Percentiles rank a stretch among this genome's conserved stretches.
Evolutionary conservation across 2,113 vertebrate genomes (phyloP).

Genomic region (Clarias macrocephalus): DNA sequence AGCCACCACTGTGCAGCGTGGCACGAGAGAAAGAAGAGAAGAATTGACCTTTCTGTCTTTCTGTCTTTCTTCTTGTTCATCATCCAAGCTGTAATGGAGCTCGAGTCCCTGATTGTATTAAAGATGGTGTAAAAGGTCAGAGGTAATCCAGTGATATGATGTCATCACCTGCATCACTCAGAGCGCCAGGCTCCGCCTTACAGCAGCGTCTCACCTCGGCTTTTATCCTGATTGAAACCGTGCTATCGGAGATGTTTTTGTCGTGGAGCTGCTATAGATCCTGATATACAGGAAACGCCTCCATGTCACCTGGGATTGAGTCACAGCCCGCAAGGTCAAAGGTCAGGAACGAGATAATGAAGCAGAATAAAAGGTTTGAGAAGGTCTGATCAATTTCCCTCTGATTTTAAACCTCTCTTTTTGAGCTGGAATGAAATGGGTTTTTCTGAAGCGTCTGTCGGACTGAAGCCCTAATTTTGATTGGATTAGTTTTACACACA

Average conservation of each 20-base stretch:
- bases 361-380: background rate
- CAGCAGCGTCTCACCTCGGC: constrained; percentile 24
- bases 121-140: constrained; percentile 46
- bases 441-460: background rate
- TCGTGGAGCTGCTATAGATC: background rate
- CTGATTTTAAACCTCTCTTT: background rate
- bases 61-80: background rate
- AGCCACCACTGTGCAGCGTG: constrained; percentile 66
- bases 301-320: background rate
- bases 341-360: background rate
- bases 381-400: background rate
- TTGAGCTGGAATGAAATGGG: background rate
- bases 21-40: constrained; percentile 35
- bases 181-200: constrained; percentile 36
- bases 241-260: constrained; percentile 6
- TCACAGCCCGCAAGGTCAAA: background rate
- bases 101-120: constrained; percentile 49
- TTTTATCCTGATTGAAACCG: constrained; percentile 43
- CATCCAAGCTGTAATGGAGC: constrained; percentile 39
- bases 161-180: constrained; percentile 52
- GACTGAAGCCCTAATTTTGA: background rate
- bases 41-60: background rate
- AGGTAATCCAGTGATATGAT: constrained; percentile 29
- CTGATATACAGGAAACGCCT: constrained; percentile 3
- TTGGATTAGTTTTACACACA: background rate